Percentiles rank a stretch among this genome's conserved stretches.
Evolutionary conservation across 2,888 invertebrate genomes (phyloP).

Genomic region (Cryptus armator): DNA sequence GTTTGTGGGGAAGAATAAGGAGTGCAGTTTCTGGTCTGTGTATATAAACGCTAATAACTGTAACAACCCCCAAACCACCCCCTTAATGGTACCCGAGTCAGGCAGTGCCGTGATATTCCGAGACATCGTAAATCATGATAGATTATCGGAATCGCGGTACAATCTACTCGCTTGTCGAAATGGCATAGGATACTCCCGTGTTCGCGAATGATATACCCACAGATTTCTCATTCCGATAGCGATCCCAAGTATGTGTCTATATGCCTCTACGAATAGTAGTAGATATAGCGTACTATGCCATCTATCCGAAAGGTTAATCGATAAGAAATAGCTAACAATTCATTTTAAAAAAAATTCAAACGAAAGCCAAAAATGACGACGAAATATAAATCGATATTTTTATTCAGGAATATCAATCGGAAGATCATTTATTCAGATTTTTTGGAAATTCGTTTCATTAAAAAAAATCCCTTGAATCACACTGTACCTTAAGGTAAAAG

Average conservation of each 20-base stretch:
- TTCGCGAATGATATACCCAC: slow-evolving; percentile 26
- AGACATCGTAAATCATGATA: slow-evolving; percentile 75
- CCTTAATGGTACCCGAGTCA: slow-evolving; percentile 72
- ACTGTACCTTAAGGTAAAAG: too few relatives aligned
- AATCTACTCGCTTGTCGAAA: slow-evolving; percentile 32
- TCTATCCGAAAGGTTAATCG: not conserved
- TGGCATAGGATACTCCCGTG: slow-evolving; percentile 25
- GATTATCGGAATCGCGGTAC: slow-evolving; percentile 71
- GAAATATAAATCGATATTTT: not conserved
- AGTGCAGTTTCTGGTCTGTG: slow-evolving; percentile 21
- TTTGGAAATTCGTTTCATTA: too few relatives aligned
- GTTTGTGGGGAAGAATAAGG: slow-evolving; percentile 25
- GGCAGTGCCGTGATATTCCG: slow-evolving; percentile 72
- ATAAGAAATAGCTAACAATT: not conserved
- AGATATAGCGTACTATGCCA: not conserved
- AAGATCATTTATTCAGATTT: too few relatives aligned
- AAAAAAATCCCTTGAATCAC: too few relatives aligned
- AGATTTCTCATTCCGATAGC: slow-evolving; percentile 9
- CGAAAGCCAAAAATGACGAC: not conserved
- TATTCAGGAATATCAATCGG: too few relatives aligned
- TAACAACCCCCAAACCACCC: slow-evolving; percentile 62
- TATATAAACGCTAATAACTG: slow-evolving; percentile 69
- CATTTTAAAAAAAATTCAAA: too few relatives aligned
- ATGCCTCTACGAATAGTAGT: not conserved
- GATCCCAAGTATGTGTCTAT: not conserved